Evolutionary conservation across 1,140 invertebrate genomes (phyloP), one percentile per base, ranked within the genome.

Genomic region (Diabrotica virgifera): DNA sequence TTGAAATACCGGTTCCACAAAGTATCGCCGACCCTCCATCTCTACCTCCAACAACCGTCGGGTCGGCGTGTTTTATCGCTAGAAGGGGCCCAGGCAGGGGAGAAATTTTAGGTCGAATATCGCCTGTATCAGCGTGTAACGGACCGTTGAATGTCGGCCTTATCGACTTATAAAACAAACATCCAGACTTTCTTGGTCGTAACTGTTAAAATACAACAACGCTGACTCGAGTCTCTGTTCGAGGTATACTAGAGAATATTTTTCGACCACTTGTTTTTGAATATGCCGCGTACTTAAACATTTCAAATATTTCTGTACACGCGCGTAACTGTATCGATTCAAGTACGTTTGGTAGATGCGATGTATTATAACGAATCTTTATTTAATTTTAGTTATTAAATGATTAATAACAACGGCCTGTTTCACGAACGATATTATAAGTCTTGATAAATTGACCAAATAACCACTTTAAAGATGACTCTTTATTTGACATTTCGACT

Each of bases 81-180:
- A 66, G 65, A 57, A 57, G 75, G 65, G 74, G 74, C 74, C 74
- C 74, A 68, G 73, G 71, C 72, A 74, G 74, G 76, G 65, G 68
- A 70, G 63, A 50, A 54, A 65, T 57, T 38, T 75, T 72, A 52
- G 70, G 70, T 66, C 67, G 67, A 72, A 6, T 69, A 67, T 76
- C 62, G 71, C 71, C 61, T 52, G 66, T 8, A 51, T 54, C 57
- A 50, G 52, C 55, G 62, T 50, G 36, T n/a, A 51, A 50, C 53
- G 57, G 62, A 10, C 46, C 64, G 62, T 24, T 65, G 65, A 60
- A 46, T 68, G 64, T 64, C 64, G 65, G 63, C 71, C 40, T 69
- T 64, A 70, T 72, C 70, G 73, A 67, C 71, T 64, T 68, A 64
- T 70, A 72, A 69, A 70, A 68, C 69, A 74, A 73, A 70, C 70